Base-by-base conservation (phyloP, 2,888 invertebrate species). In the Harpalus rubripes region DNA sequence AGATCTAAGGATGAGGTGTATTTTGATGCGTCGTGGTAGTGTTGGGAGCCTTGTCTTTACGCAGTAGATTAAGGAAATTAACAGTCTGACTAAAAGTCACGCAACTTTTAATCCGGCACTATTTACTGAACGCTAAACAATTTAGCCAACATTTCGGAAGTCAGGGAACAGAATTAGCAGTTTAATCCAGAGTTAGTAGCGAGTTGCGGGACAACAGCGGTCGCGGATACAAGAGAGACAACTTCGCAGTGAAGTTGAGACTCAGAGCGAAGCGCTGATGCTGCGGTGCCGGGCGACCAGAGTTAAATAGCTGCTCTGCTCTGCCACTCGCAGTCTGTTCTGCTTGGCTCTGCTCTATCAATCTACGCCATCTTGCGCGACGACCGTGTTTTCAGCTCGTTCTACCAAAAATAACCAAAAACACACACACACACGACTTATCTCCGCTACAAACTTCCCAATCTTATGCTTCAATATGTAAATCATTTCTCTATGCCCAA, bases 61-160 rank as follows among this genome's bases (percentile, higher is more conserved):
- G 81, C 72, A 81, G 83, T 74, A 61, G 74, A 83, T 83, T 83
- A 83, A 59, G 61, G 74, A 83, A 83, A 83, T 82, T 72, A 82
- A 81, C 58, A 82, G 68, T 72, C 82, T 72, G 56, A 39, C 56
- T 81, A 84, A 84, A 84, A 86, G 84, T 84, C 84, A 81, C 63
- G 78, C 65, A 86, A 85, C 82, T 85, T 83, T 83, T 65, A 86
- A 86, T 85, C 85, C 82, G 63, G 56, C 85, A 79, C 82, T 82
- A 82, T 85, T 81, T 80, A 72, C 84, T 63, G 68, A 84, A 78
- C 84, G 78, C 63, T 78, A 84, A 84, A 78, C 78, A 84, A 84
- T 84, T 78, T 84, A 84, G 65, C 63, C 52, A 63, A 63, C 84
- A 84, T 84, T 84, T 84, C 78, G 84, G 63, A 78, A 84, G 84